A percentile compares a stretch with the other conserved stretches of the same genome.
Evolutionary conservation across 92 coral and sea anemone species (phyloP).

Genomic region (Chrysogorgia sp.): DNA sequence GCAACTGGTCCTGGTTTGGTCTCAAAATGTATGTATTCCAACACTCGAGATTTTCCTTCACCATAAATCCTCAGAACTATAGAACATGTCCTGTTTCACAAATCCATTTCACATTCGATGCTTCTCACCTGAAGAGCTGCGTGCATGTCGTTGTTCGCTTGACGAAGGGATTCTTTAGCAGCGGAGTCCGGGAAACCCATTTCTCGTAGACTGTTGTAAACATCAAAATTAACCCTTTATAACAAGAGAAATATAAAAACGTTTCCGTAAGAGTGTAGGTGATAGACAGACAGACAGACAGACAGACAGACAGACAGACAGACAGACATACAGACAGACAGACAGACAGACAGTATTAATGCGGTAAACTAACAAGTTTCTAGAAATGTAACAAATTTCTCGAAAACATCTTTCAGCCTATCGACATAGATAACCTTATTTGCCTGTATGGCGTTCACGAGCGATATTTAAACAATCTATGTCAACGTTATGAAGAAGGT

Average conservation of each 20-base stretch:
- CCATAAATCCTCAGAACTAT: no score
- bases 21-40: no score
- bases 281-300: no score
- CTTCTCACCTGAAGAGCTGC: constrained; percentile 78
- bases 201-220: constrained; percentile 62
- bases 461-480: constrained; percentile 83
- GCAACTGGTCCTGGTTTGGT: no score
- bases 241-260: neutral
- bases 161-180: constrained; percentile 74
- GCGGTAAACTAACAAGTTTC: no score
- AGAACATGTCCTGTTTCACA: no score
- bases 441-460: constrained; percentile 93
- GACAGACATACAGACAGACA: neutral
- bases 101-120: neutral
- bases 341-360: no score
- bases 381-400: neutral
- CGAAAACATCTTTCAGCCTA: constrained; percentile 46
- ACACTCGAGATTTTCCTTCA: no score
- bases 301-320: no score
- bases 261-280: neutral
- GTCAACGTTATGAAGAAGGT: constrained; percentile 88
- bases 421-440: constrained; percentile 83
- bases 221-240: constrained; percentile 75
- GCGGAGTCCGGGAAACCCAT: constrained; percentile 81
- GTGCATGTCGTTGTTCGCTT: constrained; percentile 83